phyloP scores from a whole-genome alignment of 2,797 vertebrate species.

The Discoglossus pictus region DNA sequence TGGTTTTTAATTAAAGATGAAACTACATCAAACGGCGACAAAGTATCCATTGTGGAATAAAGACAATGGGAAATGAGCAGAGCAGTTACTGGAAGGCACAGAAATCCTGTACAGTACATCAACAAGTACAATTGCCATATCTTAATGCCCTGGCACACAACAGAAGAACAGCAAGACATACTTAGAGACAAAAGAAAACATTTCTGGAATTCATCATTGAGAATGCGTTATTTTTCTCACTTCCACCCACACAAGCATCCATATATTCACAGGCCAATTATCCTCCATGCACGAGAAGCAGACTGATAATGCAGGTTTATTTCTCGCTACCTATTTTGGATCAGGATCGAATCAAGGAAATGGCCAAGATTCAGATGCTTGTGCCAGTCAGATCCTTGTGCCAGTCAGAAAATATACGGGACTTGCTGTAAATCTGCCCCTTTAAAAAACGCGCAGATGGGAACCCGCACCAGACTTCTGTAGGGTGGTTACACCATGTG shows the following conservation, averaged over 20 bases:
- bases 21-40: neutral
- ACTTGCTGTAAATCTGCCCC: slow-evolving; percentile 26
- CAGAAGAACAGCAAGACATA: slow-evolving; percentile 17
- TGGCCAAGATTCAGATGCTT: neutral
- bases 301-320: slow-evolving; percentile 29
- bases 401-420: too few species aligned
- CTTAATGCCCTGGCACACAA: slow-evolving; percentile 21
- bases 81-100: neutral
- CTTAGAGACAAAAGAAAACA: slow-evolving; percentile 38
- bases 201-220: slow-evolving; percentile 42
- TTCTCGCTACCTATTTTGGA: slow-evolving; percentile 25
- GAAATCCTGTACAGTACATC: slow-evolving; percentile 11
- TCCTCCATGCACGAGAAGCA: slow-evolving; percentile 37
- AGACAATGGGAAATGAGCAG: slow-evolving; percentile 3
- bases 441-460: slow-evolving; percentile 28
- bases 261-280: slow-evolving; percentile 49
- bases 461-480: neutral
- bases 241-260: slow-evolving; percentile 46
- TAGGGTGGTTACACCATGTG: too few species aligned
- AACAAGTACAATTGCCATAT: slow-evolving; percentile 14
- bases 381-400: slow-evolving; percentile 32
- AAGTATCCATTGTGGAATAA: slow-evolving; percentile 7
- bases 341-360: slow-evolving; percentile 7
- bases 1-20: slow-evolving; percentile 15
- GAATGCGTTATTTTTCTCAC: slow-evolving; percentile 49